phyloP scores from a whole-genome alignment of 2,888 invertebrate species.

The Epistrophe eligans region DNA sequence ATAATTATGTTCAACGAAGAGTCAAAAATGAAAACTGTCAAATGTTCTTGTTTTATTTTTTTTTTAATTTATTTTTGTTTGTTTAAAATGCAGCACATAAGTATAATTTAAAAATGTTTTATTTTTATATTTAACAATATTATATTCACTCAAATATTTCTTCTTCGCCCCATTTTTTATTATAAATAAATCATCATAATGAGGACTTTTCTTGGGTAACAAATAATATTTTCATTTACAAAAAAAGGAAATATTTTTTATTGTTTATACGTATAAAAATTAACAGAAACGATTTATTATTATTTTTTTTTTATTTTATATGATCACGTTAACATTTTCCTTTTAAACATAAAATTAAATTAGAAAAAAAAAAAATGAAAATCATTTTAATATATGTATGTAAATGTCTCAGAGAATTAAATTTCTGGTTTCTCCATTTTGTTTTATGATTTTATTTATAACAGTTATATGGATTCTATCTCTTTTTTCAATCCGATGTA shows the following conservation, averaged over 20 bases:
- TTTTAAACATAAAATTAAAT: conserved; percentile 62
- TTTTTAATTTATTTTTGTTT: conserved; percentile 55
- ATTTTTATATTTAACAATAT: conserved; percentile 61
- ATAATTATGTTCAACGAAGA: conserved; percentile 65
- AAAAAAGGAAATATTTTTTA: conserved; percentile 62
- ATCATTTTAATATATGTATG: conserved; percentile 38
- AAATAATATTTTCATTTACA: conserved; percentile 70
- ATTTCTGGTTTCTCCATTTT: conserved; percentile 67
- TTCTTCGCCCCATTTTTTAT: conserved; percentile 8
- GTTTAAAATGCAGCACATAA: conserved; percentile 74
- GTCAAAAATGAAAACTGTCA: conserved; percentile 65
- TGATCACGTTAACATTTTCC: conserved; percentile 66
- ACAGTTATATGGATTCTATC: conserved; percentile 70
- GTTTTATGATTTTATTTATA: conserved; percentile 65
- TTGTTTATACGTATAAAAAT: conserved; percentile 70
- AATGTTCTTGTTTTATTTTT: conserved; percentile 51
- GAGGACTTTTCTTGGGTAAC: conserved; percentile 57
- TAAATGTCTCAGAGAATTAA: conserved; percentile 59
- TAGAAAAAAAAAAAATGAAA: conserved; percentile 32
- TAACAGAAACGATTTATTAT: conserved; percentile 69
- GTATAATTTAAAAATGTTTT: conserved; percentile 53
- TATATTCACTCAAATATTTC: conserved; percentile 43
- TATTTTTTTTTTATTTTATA: conserved; percentile 32
- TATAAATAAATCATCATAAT: conserved; percentile 42
- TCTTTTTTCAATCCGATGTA: conserved; percentile 63